Percentiles rank a stretch among this genome's conserved stretches.
These are phyloP conservation scores for Picus viridis DNA, from an alignment of 2,797 vertebrate species.

Conservation along the genomic window DNA sequence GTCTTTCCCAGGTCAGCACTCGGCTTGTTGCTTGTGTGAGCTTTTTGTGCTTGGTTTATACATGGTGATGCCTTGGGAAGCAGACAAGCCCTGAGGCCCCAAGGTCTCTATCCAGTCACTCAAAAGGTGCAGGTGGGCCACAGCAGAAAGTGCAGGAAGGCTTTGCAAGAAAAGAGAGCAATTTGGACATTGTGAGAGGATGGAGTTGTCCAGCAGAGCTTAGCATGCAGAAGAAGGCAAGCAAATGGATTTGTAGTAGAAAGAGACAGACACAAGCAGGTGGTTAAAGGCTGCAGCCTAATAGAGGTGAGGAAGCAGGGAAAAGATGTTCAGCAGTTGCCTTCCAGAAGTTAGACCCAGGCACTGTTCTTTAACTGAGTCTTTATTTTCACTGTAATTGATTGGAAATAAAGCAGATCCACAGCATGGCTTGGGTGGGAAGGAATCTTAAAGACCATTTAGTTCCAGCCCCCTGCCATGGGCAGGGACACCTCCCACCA, in stretches of 20 bases:
- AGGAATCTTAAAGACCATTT: too few species aligned
- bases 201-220: not conserved
- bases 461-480: too few species aligned
- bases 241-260: not conserved
- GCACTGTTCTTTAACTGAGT: not conserved
- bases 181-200: not conserved
- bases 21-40: not conserved
- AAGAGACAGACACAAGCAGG: not conserved
- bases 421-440: too few species aligned
- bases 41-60: not conserved
- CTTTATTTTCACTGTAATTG: not conserved
- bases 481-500: too few species aligned
- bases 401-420: not conserved
- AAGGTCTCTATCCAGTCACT: not conserved
- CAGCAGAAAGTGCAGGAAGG: not conserved
- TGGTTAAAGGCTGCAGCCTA: not conserved
- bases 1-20: constrained; percentile 89
- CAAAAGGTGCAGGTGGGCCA: not conserved
- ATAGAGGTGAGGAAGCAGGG: not conserved
- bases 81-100: not conserved
- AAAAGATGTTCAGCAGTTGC: not conserved
- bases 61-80: not conserved
- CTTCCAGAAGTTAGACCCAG: not conserved
- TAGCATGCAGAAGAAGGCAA: not conserved
- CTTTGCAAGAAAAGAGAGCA: not conserved